Percentiles rank a stretch among this genome's conserved stretches.
phyloP scores from a whole-genome alignment of 2,113 vertebrate species.

The Zonotrichia leucophrys region DNA sequence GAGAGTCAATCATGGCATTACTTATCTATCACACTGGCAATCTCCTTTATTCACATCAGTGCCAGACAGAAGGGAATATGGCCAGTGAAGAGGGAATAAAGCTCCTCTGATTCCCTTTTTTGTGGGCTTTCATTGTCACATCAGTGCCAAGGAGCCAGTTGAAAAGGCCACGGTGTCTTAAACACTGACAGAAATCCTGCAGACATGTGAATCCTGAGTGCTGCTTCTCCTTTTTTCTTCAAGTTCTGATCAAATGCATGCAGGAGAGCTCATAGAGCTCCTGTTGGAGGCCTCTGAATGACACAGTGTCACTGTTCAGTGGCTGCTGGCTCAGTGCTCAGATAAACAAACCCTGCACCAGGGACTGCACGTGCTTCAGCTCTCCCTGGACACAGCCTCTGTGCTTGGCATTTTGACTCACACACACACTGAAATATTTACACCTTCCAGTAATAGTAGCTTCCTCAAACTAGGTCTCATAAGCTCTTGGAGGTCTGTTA shows the following conservation, averaged over 20 bases:
- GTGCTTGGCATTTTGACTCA: not conserved
- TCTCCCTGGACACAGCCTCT: not conserved
- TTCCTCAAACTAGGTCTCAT: too few relatives aligned
- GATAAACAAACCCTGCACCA: not conserved
- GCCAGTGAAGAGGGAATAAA: not conserved
- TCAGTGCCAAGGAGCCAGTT: not conserved
- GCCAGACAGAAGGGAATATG: not conserved
- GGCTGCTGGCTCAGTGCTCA: not conserved
- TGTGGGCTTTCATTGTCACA: not conserved
- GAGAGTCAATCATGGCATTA: too few relatives aligned
- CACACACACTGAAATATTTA: not conserved
- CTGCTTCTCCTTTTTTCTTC: not conserved
- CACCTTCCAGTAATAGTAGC: too few relatives aligned
- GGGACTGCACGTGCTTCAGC: rapidly evolving
- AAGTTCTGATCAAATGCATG: not conserved
- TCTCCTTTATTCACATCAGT: not conserved
- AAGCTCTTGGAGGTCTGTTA: too few relatives aligned
- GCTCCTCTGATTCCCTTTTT: not conserved
- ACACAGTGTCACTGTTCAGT: rapidly evolving
- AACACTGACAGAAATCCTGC: not conserved
- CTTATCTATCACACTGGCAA: not conserved
- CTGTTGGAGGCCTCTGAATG: not conserved
- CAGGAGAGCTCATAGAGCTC: not conserved
- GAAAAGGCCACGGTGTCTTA: not conserved
- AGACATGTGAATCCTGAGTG: not conserved